Conservation (phyloP, 2,888 invertebrate species). For the Papilio gigon region DNA sequence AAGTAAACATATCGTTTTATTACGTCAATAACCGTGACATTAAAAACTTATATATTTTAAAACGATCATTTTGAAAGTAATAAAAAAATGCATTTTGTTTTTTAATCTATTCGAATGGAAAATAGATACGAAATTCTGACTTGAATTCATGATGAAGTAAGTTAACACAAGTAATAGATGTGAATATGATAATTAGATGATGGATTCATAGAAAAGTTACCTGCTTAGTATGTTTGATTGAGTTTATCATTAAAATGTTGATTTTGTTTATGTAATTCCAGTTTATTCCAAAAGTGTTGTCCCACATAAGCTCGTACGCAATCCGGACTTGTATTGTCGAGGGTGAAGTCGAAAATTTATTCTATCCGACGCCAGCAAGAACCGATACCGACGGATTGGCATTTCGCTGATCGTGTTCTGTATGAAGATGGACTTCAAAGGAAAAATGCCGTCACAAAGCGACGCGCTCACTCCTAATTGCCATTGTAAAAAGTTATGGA, state of each 20-base stretch:
- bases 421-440: constrained; percentile 39
- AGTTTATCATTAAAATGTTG: background rate
- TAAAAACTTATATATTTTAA: background rate
- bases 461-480: constrained; percentile 11
- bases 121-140: background rate
- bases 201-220: too few relatives aligned
- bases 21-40: background rate
- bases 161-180: too few relatives aligned
- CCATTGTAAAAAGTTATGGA: constrained; percentile 14
- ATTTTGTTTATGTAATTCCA: background rate
- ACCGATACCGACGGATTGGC: constrained; percentile 34
- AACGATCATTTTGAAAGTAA: background rate
- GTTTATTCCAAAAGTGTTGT: constrained; percentile 6
- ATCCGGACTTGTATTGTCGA: constrained; percentile 21
- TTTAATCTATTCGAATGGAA: background rate
- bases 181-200: too few relatives aligned
- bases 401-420: constrained; percentile 38
- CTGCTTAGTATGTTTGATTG: too few relatives aligned
- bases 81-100: background rate
- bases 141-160: too few relatives aligned
- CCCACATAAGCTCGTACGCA: background rate
- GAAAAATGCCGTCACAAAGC: constrained; percentile 38
- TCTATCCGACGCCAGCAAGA: constrained; percentile 32
- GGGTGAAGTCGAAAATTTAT: constrained; percentile 27
- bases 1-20: background rate